A percentile compares a stretch with the other conserved stretches of the same genome.
phyloP scores from a whole-genome alignment of 2,113 vertebrate species.

The Oxyura jamaicensis region DNA sequence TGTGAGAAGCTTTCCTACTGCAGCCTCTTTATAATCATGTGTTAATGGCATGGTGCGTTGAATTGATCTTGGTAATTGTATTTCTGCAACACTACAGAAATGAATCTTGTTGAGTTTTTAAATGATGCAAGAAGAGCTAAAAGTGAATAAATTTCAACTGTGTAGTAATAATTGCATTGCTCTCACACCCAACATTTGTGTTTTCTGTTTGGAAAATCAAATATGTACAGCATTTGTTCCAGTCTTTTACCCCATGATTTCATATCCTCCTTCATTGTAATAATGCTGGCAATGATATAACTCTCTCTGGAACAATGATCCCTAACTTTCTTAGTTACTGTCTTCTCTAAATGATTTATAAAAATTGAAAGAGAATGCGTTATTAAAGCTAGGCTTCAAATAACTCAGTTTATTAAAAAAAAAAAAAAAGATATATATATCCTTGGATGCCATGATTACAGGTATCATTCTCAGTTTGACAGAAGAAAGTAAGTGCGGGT shows the following conservation, averaged over 20 bases:
- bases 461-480: neutral
- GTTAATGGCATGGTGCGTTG: neutral
- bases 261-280: neutral
- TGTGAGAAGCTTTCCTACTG: neutral
- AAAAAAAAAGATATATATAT: neutral
- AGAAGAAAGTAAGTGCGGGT: neutral
- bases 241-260: neutral
- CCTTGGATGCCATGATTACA: neutral
- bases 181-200: neutral
- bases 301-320: neutral
- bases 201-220: neutral
- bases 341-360: neutral
- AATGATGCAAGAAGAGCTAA: neutral
- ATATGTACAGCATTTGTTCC: neutral
- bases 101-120: neutral
- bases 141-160: neutral
- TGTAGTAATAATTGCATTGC: neutral
- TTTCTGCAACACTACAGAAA: slow-evolving; percentile 17
- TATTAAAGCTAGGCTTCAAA: neutral
- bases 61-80: slow-evolving; percentile 34
- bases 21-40: neutral
- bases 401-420: neutral
- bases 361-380: neutral
- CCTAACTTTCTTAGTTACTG: neutral
- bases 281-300: neutral